Base-by-base conservation (phyloP, 2,797 vertebrate genomes). In the Echiichthys vipera region DNA sequence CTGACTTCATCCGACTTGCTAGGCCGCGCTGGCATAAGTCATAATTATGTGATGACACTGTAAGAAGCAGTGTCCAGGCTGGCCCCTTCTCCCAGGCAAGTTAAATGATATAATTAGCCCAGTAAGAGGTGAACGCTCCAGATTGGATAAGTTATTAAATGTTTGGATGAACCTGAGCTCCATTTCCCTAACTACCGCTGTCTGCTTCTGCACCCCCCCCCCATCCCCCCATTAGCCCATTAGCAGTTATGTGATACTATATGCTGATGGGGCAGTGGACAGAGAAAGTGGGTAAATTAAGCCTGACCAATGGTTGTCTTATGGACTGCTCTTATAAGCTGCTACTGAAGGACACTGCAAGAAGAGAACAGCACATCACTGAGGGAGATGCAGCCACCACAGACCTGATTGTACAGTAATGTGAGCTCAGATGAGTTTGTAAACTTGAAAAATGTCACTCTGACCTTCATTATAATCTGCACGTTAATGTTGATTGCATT, bases 81-180 rank as follows among this genome's bases (percentile, higher is more conserved):
- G 81, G 84, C 83, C 90, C 67, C 63, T 80, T 89, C 67, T 63
- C 80, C 88, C 83, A 51, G 90, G 80, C 88, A 89, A 85, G 89
- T 92, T 89, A 93, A 93, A 94, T 87, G 78, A 90, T 89, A 90
- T 92, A 92, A 94, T 95, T 93, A 93, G 83, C 81, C 85, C 85
- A 83, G 92, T 88, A 91, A 90, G 91, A 93, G 89, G 91, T 87
- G 89, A 92, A 73, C 40, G 37, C 90, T 89, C 81, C 85, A 80
- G 88, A 93, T 89, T 92, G 91, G 90, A 93, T 88, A 91, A 94
- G 91, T 94, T 94, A 94, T 95, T 93, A 94, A 91, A 93, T 93
- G 92, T 94, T 93, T 94, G 92, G 89, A 92, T 93, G 92, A 93
- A 94, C 93, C 89, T 87, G 85, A 91, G 86, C 88, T 91, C 90